Percentiles rank a stretch among this genome's conserved stretches.
phyloP scores from a whole-genome alignment of 1,140 invertebrate genomes.

The Temnothorax longispinosus region DNA sequence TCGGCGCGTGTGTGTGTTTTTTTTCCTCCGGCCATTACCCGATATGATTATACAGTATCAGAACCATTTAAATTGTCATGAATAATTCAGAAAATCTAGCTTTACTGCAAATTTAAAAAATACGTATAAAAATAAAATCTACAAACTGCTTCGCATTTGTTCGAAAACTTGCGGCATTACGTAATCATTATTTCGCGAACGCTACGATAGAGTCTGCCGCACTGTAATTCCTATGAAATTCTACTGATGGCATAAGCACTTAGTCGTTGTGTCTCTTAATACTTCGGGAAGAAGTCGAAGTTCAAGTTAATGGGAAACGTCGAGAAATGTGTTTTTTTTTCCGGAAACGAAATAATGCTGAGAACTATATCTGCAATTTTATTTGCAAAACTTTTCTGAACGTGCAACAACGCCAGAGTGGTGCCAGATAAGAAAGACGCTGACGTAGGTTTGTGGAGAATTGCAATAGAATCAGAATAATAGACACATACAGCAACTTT shows the following conservation, averaged over 20 bases:
- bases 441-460: slow-evolving; percentile 39
- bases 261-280: background rate
- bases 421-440: slow-evolving; percentile 12
- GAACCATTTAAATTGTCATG: slow-evolving; percentile 1
- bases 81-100: background rate
- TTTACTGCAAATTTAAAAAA: background rate
- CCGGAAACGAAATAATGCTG: background rate
- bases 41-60: slow-evolving; percentile 2
- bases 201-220: background rate
- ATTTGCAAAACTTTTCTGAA: slow-evolving; percentile 21
- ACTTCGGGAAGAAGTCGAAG: background rate
- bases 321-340: background rate
- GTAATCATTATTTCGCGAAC: background rate
- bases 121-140: background rate
- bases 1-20: background rate
- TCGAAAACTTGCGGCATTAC: background rate
- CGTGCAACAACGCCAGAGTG: slow-evolving; percentile 14
- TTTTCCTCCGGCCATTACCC: background rate
- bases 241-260: background rate
- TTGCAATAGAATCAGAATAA: slow-evolving; percentile 2
- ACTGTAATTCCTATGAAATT: background rate
- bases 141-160: background rate
- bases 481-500: slow-evolving; percentile 27
- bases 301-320: background rate
- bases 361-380: slow-evolving; percentile 22